Evolutionary conservation across 1,140 invertebrate species (phyloP), one percentile per base, ranked within the genome.

Genomic region (Drosophila erecta): DNA sequence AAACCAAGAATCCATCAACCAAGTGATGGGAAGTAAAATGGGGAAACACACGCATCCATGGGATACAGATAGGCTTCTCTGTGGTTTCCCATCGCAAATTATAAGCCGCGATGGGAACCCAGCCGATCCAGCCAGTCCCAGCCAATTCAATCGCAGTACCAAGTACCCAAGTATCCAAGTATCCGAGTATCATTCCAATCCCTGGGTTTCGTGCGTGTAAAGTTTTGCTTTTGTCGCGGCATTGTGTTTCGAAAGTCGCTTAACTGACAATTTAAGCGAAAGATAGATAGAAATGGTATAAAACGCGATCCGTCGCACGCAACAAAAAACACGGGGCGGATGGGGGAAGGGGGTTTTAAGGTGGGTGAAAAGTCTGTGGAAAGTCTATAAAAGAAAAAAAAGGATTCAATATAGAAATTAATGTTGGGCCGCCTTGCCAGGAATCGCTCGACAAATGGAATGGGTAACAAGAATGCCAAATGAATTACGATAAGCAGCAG

Each of bases 351-450:
- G 8, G 8, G 11, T 30, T 37, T 24, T 4, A 11, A 38, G 33
- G 54, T 59, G 53, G 27, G 15, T 27, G 11, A 6, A 22, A 15
- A 40, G 27, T 65, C 44, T 51, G 61, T 27, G 20, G 49, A 47
- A 49, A 62, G 24, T 62, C 46, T 35, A 51, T 54, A 51, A 51
- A 41, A 41, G 56, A 43, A 43, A 67, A 38, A 46, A 79, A 86
- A 81, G 83, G 83, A 86, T 86, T 86, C 81, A 87, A 86, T 86
- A 87, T 81, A 74, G 67, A 78, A 86, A 86, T 81, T 86, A 86
- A 85, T 86, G 81, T 84, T 55, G 62, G 35, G 54, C 72, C 76
- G 76, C 72, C 79, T 64, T 77, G 17, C 57, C 30, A 65, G 67
- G 60, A 74, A 49, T 38, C 61, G 43, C 8, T 30, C 1, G 3